A percentile compares a stretch with the other conserved stretches of the same genome.
Conservation (phyloP, 2,113 vertebrate species). For the Vicugna pacos region DNA sequence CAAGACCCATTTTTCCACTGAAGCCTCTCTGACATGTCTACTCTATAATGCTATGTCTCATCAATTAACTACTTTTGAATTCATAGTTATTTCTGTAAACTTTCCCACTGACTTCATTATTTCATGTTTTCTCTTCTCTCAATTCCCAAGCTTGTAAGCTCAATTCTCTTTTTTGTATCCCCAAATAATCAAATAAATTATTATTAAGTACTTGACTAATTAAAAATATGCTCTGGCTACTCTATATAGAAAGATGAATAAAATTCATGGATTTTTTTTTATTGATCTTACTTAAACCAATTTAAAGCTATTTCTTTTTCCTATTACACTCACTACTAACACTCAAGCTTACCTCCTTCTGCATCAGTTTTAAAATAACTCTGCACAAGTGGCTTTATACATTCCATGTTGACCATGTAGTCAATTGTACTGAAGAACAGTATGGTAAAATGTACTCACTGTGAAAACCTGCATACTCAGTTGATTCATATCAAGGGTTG, state of each 20-base stretch:
- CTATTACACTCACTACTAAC: background rate
- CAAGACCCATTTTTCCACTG: background rate
- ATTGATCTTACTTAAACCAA: slow-evolving; percentile 39
- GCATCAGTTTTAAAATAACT: slow-evolving; percentile 59
- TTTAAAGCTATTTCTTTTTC: slow-evolving; percentile 39
- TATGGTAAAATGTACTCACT: background rate
- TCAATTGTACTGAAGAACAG: slow-evolving; percentile 21
- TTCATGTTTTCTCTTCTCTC: background rate
- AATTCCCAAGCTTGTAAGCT: background rate
- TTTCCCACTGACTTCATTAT: background rate
- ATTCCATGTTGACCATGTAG: slow-evolving; percentile 1
- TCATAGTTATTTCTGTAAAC: slow-evolving; percentile 22
- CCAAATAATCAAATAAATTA: slow-evolving; percentile 17
- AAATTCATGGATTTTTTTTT: slow-evolving; percentile 49
- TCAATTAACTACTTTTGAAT: background rate
- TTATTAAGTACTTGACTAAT: slow-evolving; percentile 18
- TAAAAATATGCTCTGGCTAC: background rate
- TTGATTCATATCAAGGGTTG: slow-evolving; percentile 35
- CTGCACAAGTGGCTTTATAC: background rate
- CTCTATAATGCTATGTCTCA: background rate
- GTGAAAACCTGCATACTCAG: slow-evolving; percentile 4
- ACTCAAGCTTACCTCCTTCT: background rate
- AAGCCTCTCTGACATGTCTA: background rate
- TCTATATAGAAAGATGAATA: background rate
- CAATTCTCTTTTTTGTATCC: background rate